A percentile compares a stretch with the other conserved stretches of the same genome.
phyloP scores from a whole-genome alignment of 2,797 vertebrate species.

The Muscicapa striata region DNA sequence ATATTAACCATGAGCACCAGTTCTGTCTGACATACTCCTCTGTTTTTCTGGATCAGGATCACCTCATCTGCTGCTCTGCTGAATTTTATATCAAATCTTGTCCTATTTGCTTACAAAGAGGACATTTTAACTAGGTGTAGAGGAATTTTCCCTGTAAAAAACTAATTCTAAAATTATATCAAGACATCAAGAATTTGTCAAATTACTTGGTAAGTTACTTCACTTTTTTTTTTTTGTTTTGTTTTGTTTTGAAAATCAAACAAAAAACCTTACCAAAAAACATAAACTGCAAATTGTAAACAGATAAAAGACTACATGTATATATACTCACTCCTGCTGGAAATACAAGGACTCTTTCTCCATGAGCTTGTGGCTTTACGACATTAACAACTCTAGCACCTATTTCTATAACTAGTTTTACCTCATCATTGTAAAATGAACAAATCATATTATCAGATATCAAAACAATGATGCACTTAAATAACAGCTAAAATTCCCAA shows the following conservation, averaged over 20 bases:
- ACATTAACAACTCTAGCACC: neutral
- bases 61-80: neutral
- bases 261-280: neutral
- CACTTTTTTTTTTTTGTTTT: no score
- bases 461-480: no score
- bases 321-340: neutral
- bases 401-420: neutral
- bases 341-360: neutral
- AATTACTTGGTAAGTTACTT: neutral
- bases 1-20: neutral
- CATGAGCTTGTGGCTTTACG: neutral
- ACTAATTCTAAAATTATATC: neutral
- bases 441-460: no score
- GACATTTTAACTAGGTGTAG: neutral
- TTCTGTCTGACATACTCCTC: neutral
- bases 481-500: no score
- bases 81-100: neutral
- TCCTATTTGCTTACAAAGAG: neutral
- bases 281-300: neutral
- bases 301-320: neutral
- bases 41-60: neutral
- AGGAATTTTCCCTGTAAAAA: neutral
- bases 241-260: neutral
- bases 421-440: neutral
- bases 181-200: neutral